Base-by-base conservation (phyloP, 2,797 vertebrate genomes). In the Oreochromis mossambicus region DNA sequence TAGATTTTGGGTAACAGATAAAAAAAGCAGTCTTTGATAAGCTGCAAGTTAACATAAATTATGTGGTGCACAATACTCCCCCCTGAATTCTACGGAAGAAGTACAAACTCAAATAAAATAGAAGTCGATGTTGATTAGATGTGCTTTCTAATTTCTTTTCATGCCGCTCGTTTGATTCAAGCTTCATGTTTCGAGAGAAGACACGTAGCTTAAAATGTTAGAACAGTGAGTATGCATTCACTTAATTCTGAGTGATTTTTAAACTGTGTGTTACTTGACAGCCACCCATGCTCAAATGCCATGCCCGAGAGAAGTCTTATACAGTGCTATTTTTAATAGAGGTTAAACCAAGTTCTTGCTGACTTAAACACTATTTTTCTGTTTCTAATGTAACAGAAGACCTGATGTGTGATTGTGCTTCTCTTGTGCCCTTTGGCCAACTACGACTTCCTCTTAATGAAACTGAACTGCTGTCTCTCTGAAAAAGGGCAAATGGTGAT, bases 381-480 rank as follows among this genome's bases (percentile, higher is more conserved):
- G 77, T 29, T 50, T 12, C 14, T n/a, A 41, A 38, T 4, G 15
- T 21, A 26, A 19, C 4, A 14, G 56, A 21, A 81, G 38, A 12
- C 12, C 36, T 1, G 5, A 14, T 8, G 50, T 61, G 3, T n/a
- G 81, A 68, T 6, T 13, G 19, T 26, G 26, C 83, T 73, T 79
- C 15, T 51, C 26, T 41, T 17, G 7, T 29, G 24, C 8, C 38
- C 83, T 70, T n/a, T 4, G 6, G 34, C 21, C 55, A 43, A 79
- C 14, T 88, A 43, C 83, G 87, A 89, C 89, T 92, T 91, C 88
- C 87, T 86, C 80, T 76, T 86, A 87, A 91, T 91, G 68, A 92
- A 88, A 21, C 14, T 85, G 75, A 79, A 79, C 68, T 75, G 26
- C 68, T 68, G 38, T 68, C 55, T 63, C 36, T 78, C 32, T 41